A percentile compares a stretch with the other conserved stretches of the same genome.
Evolutionary conservation across 2,113 vertebrate species (phyloP).

Genomic region (Platichthys stellatus): DNA sequence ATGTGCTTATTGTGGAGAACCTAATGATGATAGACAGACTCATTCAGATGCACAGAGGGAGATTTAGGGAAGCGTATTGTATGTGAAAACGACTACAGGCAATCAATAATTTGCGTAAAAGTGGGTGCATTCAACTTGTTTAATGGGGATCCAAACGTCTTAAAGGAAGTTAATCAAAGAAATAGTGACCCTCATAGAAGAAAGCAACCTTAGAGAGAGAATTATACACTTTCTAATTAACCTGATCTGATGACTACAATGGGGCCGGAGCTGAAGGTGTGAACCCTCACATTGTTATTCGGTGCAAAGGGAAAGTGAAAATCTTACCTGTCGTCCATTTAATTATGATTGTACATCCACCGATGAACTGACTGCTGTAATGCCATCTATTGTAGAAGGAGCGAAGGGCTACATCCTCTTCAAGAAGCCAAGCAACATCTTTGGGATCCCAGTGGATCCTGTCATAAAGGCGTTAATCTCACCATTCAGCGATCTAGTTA

Average conservation of each 20-base stretch:
- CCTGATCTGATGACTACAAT: not conserved
- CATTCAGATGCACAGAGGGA: constrained; percentile 5
- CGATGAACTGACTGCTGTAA: not conserved
- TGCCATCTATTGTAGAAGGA: constrained; percentile 8
- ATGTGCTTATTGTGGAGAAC: constrained; percentile 39
- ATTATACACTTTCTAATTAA: not conserved
- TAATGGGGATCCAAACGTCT: not conserved
- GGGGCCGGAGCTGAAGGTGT: no score
- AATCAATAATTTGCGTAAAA: constrained; percentile 13
- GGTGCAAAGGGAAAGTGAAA: not conserved
- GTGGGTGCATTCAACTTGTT: not conserved
- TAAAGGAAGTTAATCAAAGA: not conserved
- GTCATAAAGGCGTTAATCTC: constrained; percentile 53
- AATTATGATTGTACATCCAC: no score
- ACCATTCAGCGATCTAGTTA: constrained; percentile 56
- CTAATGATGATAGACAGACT: constrained; percentile 31
- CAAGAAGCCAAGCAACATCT: constrained; percentile 21
- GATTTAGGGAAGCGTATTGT: not conserved
- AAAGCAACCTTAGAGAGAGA: no score
- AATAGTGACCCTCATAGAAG: no score
- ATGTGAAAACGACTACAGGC: not conserved
- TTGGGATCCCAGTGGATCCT: constrained; percentile 34
- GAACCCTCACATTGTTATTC: not conserved
- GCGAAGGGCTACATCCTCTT: constrained; percentile 4
- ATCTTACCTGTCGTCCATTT: not conserved